Evolutionary conservation across 1,140 invertebrate species (phyloP).

Genomic region (Drosophila trapezifrons): DNA sequence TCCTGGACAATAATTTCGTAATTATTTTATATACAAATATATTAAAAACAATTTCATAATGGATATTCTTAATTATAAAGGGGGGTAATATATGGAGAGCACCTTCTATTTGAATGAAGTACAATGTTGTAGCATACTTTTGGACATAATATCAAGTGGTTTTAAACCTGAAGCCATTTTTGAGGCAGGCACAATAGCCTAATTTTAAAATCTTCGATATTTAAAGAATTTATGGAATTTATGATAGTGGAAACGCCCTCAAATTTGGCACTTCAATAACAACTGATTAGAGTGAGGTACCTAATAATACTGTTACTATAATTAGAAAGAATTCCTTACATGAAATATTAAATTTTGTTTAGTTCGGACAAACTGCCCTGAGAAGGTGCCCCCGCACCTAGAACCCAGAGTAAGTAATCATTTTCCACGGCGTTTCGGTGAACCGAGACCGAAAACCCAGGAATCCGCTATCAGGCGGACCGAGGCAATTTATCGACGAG

Average conservation of each 20-base stretch:
- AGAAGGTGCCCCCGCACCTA: background rate
- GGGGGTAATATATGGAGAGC: too few relatives aligned
- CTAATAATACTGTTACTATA: background rate
- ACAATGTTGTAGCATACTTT: background rate
- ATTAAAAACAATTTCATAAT: too few relatives aligned
- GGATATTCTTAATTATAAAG: too few relatives aligned
- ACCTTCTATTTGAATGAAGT: background rate
- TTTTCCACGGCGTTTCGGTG: background rate
- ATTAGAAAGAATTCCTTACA: background rate
- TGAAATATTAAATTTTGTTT: background rate
- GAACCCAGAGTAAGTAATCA: slow-evolving; percentile 1
- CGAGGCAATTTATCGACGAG: slow-evolving; percentile 26
- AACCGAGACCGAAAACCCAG: background rate
- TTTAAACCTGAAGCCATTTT: background rate
- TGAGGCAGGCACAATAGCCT: too few relatives aligned
- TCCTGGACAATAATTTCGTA: too few relatives aligned
- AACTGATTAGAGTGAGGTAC: background rate
- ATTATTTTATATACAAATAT: too few relatives aligned
- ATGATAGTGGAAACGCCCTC: slow-evolving; percentile 1
- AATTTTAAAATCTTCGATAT: background rate
- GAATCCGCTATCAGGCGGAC: slow-evolving; percentile 16
- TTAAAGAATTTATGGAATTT: too few relatives aligned
- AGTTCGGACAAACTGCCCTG: background rate
- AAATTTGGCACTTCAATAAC: background rate
- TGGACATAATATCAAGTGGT: background rate